Conservation (phyloP, 2,113 vertebrate genomes). For the Sorex fumeus region DNA sequence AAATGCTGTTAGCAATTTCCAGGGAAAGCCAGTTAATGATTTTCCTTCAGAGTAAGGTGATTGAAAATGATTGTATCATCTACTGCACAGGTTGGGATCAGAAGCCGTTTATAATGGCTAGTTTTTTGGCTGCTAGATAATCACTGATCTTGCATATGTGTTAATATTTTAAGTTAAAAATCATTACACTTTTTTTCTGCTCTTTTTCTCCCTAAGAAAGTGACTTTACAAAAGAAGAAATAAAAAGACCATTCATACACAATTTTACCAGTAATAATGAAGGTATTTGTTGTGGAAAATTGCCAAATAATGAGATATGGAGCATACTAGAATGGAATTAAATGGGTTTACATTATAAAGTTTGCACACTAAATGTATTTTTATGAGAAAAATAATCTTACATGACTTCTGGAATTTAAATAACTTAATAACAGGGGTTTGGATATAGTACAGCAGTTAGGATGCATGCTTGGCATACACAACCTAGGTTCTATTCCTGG, state of each 20-base stretch:
- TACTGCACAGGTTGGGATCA: neutral
- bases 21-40: conserved; percentile 9
- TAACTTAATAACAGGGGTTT: too few relatives aligned
- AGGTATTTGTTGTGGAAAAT: neutral
- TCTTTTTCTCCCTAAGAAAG: neutral
- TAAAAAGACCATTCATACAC: neutral
- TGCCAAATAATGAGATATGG: neutral
- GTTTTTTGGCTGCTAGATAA: neutral
- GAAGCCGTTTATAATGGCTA: neutral
- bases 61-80: conserved; percentile 13
- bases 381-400: neutral
- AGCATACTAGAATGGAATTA: neutral
- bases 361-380: neutral
- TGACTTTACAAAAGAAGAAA: neutral
- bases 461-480: too few relatives aligned
- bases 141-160: neutral
- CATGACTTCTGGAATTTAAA: neutral
- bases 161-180: conserved; percentile 49
- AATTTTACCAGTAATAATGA: neutral
- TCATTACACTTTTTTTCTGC: neutral
- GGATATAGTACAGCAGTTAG: too few relatives aligned
- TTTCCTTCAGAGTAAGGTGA: conserved; percentile 37
- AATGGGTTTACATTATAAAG: neutral
- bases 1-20: conserved; percentile 20
- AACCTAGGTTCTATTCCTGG: too few relatives aligned